A percentile compares a stretch with the other conserved stretches of the same genome.
These are phyloP conservation scores for Vanessa tameamea DNA, from an alignment of 1,140 invertebrate genomes.

Conservation along the genomic window DNA sequence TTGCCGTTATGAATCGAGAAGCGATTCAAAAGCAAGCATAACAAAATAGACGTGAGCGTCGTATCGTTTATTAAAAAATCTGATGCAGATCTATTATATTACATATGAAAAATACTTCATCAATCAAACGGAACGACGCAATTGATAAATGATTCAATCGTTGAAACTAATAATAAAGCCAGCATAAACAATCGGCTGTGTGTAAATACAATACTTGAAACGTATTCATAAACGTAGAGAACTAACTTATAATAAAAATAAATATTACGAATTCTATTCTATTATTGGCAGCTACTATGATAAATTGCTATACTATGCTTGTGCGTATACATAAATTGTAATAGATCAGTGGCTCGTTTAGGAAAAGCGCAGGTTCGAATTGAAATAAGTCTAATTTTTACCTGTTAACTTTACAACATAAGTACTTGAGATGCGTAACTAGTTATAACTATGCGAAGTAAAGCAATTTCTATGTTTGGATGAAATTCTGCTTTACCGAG, in stretches of 20 bases:
- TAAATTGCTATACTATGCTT: too few relatives aligned
- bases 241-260: neutral
- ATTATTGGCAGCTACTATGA: neutral
- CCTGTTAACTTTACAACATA: too few relatives aligned
- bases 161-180: constrained; percentile 21
- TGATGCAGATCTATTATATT: constrained; percentile 23
- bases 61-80: constrained; percentile 21
- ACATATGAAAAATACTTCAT: constrained; percentile 25
- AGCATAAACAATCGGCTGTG: constrained; percentile 10
- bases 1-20: constrained; percentile 8
- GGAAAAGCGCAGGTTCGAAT: too few relatives aligned
- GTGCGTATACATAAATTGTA: too few relatives aligned
- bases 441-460: too few relatives aligned
- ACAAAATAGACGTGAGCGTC: constrained; percentile 13
- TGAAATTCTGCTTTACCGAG: too few relatives aligned
- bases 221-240: neutral
- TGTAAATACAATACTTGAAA: constrained; percentile 12
- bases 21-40: constrained; percentile 19
- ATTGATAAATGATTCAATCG: constrained; percentile 29
- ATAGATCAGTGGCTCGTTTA: too few relatives aligned
- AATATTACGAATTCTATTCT: neutral
- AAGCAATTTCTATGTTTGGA: too few relatives aligned
- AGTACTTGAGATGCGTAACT: too few relatives aligned
- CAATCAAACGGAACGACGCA: constrained; percentile 17
- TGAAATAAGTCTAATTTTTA: too few relatives aligned